Evolutionary conservation across 1,140 invertebrate genomes (phyloP).

Genomic region (Pygmarrhopalites habei): DNA sequence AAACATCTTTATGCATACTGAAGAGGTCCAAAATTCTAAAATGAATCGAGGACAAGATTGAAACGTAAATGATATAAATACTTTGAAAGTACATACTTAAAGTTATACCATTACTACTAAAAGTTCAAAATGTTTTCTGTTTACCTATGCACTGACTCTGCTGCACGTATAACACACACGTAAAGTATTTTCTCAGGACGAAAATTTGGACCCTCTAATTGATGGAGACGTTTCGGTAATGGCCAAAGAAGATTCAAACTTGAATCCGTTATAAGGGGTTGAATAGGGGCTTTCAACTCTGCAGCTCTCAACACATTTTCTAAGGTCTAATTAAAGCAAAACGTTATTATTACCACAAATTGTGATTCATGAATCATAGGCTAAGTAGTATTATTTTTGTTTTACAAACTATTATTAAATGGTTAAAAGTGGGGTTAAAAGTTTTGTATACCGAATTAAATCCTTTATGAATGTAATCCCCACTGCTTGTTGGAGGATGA

Average conservation of each 20-base stretch:
- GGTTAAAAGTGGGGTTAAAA: too few relatives aligned
- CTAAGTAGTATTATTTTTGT: not conserved
- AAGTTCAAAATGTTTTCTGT: too few relatives aligned
- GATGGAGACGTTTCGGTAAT: constrained; percentile 53
- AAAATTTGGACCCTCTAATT: constrained; percentile 49
- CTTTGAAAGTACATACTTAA: too few relatives aligned
- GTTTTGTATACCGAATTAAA: constrained; percentile 38
- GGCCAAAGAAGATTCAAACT: constrained; percentile 54
- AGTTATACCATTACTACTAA: too few relatives aligned
- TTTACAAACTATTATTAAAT: too few relatives aligned
- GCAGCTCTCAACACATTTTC: constrained; percentile 33
- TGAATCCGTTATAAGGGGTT: constrained; percentile 46
- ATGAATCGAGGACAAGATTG: constrained; percentile 34
- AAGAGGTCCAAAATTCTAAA: constrained; percentile 52
- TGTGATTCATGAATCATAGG: not conserved
- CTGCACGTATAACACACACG: constrained; percentile 47
- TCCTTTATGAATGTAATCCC: constrained; percentile 32
- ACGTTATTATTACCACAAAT: not conserved
- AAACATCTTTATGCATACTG: constrained; percentile 39
- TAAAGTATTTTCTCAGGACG: constrained; percentile 44
- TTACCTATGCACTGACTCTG: constrained; percentile 49
- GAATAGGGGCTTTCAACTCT: constrained; percentile 41
- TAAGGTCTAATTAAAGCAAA: constrained; percentile 17
- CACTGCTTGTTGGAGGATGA: constrained; percentile 4
- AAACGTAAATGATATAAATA: too few relatives aligned